phyloP scores from a whole-genome alignment of 2,797 vertebrate genomes.

The Sebastes ruberrimus region DNA sequence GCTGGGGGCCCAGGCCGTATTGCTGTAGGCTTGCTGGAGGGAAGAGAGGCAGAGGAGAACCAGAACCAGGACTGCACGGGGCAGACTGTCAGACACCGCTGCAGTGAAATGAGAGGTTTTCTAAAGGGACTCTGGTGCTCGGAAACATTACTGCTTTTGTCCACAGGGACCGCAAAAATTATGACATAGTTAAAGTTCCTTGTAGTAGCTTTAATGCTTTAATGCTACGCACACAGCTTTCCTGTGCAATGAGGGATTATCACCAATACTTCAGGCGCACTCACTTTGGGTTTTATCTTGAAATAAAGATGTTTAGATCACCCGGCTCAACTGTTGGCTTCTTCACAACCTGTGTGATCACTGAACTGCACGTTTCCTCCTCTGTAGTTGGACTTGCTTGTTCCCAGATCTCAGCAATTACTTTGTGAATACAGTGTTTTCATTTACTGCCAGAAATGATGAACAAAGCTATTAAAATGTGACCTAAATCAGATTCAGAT shows the following conservation, averaged over 20 bases:
- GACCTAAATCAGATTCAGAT: slow-evolving; percentile 16
- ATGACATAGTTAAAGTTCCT: no score
- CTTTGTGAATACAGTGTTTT: not conserved
- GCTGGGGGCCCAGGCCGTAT: no score
- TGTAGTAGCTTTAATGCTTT: no score
- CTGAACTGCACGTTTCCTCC: not conserved
- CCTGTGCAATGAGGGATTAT: not conserved
- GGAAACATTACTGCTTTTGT: no score
- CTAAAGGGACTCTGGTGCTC: no score
- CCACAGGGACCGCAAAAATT: no score
- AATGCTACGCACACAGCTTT: no score
- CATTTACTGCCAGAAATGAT: not conserved
- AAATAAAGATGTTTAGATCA: not conserved
- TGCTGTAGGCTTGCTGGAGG: no score
- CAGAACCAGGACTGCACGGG: no score
- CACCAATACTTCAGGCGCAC: not conserved
- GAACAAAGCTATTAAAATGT: slow-evolving; percentile 1
- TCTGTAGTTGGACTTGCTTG: not conserved
- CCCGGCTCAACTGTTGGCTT: not conserved
- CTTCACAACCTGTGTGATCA: not conserved
- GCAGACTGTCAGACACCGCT: no score
- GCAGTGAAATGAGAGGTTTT: no score
- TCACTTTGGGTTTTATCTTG: not conserved
- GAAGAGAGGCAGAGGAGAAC: no score
- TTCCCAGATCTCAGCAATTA: slow-evolving; percentile 12